Base-by-base conservation (phyloP, 1,140 invertebrate genomes). In the Ceratitis capitata region DNA sequence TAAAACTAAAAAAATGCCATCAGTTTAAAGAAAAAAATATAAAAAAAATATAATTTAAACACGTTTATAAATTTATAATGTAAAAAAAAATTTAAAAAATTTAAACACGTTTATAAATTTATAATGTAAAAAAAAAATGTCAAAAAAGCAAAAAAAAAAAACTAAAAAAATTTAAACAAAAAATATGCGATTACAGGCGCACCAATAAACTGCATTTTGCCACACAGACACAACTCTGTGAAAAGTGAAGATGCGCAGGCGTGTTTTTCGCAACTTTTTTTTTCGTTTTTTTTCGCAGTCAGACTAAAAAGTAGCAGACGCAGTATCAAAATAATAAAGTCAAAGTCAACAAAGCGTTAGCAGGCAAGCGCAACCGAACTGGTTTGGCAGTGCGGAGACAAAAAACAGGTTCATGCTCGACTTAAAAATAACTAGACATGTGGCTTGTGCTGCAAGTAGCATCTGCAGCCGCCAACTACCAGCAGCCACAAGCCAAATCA, bases 171-270 rank as follows among this genome's bases (percentile, higher is more conserved):
- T 42, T 78, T 69, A 45, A 39, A 39, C 26, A n/a, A n/a, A 19
- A 39, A 51, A 82, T n/a, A 42, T 45, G 6, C 42, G n/a, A n/a
- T n/a, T n/a, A n/a, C n/a, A n/a, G n/a, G n/a, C n/a, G 49, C n/a
- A 12, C 39, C 12, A 42, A 45, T 78, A 45, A 78, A 26, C 6
- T 7, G 39, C 39, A 14, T 19, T 16, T 16, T 61, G n/a, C 39
- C 7, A 32, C 56, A 7, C n/a, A 78, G 69, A 39, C 69, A 39
- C 69, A 78, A 78, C 42, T n/a, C n/a, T 78, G 69, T 23, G 39
- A 78, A 78, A 78, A 78, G 69, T 78, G 69, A 78, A 78, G 69
- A 78, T 42, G 69, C 69, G 69, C 69, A 78, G 69, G 35, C 69
- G 69, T 45, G 42, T 26, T 78, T 78, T 23, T 39, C 23, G 39